Base-by-base conservation (phyloP, 92 coral and sea anemone genomes). In the Palythoa heliodiscus region DNA sequence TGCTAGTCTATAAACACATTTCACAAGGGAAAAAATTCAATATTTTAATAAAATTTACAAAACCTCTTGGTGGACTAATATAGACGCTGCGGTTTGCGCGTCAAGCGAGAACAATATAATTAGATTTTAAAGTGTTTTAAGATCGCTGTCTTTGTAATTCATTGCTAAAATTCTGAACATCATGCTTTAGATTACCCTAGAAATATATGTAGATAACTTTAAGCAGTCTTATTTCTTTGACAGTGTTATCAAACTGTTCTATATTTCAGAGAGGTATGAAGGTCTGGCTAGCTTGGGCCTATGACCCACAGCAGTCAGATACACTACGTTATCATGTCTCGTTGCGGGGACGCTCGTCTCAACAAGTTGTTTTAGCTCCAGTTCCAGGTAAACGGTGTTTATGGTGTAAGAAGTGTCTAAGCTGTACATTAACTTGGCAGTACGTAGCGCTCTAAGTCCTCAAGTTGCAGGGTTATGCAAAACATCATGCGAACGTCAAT, bases 371-470 rank as follows among this genome's bases (percentile, higher is more conserved):
- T n/a, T 63, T 63, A n/a, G 69, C 11, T 35, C 69, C 69, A 63
- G 69, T 35, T 63, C 69, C 69, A 63, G 69, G 69, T 63, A 63
- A 63, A n/a, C 69, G n/a, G 71, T 66, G 29, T 29, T n/a, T n/a
- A 66, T 8, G 9, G 17, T 66, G 23, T 66, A 66, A 29, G 35
- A 29, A 66, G 71, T 66, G 29, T 29, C 9, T n/a, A 66, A 22
- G 9, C 4, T 66, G 23, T 66, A 66, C 29, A n/a, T 29, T 29
- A 7, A 29, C 71, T 16, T 7, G 7, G 22, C 19, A 60, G 6
- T 60, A 55, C 11, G 61, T 55, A 12, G 15, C 15, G 35, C 1
- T 29, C 35, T 29, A 29, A 29, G 35, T 29, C 35, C 1, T 0
- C 35, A 29, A 29, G 35, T 29, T 0, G 35, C 35, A 29, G 35